phyloP scores from a whole-genome alignment of 2,797 vertebrate species.

The Atherinosoma microstoma region DNA sequence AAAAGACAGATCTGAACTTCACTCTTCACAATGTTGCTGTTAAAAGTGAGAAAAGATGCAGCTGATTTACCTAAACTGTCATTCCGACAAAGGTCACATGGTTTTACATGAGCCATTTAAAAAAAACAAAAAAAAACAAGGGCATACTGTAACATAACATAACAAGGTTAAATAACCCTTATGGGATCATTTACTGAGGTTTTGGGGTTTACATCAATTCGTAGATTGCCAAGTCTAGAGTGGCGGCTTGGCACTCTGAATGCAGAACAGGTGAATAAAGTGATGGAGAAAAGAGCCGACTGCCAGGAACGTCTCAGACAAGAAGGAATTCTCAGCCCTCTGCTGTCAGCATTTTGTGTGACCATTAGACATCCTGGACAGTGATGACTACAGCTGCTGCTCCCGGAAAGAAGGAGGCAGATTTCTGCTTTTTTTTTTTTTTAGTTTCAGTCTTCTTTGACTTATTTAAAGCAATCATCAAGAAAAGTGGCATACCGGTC shows the following conservation, averaged over 20 bases:
- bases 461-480: neutral
- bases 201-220: constrained; percentile 6
- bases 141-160: neutral
- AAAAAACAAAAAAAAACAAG: neutral
- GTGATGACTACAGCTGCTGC: neutral
- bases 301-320: constrained; percentile 60
- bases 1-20: too few species aligned
- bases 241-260: constrained; percentile 25
- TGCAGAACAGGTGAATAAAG: constrained; percentile 48
- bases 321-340: constrained; percentile 41
- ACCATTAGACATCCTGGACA: constrained; percentile 5
- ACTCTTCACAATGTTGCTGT: neutral
- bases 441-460: neutral
- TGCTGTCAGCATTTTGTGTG: constrained; percentile 48
- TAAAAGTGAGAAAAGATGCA: constrained; percentile 12
- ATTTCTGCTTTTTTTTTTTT: constrained; percentile 4
- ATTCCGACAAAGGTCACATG: constrained; percentile 5
- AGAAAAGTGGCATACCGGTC: neutral
- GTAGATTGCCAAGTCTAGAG: constrained; percentile 35
- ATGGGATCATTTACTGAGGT: constrained; percentile 9
- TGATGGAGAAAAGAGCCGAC: constrained; percentile 29
- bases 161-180: constrained; percentile 6
- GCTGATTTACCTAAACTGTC: constrained; percentile 1
- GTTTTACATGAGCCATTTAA: neutral
- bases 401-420: neutral